Conservation (phyloP, 2,797 vertebrate species). For the Notamacropus eugenii region DNA sequence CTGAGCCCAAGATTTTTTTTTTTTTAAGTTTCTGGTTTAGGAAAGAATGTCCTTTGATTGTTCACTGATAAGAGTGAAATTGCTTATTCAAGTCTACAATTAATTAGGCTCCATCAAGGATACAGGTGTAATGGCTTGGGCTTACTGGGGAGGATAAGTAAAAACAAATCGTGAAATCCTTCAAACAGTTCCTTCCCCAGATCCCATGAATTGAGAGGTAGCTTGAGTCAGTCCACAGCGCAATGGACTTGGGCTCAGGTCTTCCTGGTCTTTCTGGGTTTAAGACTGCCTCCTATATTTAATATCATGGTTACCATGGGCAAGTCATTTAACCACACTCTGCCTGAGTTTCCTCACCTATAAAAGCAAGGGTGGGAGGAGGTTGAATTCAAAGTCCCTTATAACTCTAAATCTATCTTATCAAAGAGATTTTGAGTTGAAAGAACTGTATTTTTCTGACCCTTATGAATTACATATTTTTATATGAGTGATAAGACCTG, state of each 20-base stretch:
- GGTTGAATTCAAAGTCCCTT: background rate
- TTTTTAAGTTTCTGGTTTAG: slow-evolving; percentile 28
- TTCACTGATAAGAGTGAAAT: background rate
- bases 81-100: background rate
- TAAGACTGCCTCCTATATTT: background rate
- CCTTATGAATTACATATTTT: background rate
- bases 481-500: background rate
- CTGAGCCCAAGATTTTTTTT: background rate
- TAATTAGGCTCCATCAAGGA: background rate
- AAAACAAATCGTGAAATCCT: background rate
- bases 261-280: background rate
- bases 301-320: background rate
- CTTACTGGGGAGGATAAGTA: slow-evolving; percentile 13
- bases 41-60: background rate
- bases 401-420: background rate
- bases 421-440: background rate
- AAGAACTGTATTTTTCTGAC: background rate
- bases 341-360: background rate
- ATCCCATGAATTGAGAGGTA: background rate
- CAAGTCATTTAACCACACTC: background rate
- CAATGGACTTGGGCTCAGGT: background rate
- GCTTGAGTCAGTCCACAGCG: background rate
- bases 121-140: background rate
- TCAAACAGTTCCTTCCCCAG: background rate
- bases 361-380: background rate